Evolutionary conservation across 2,888 invertebrate genomes (phyloP), one percentile per base, ranked within the genome.

Genomic region (Leptinotarsa peninsularis): DNA sequence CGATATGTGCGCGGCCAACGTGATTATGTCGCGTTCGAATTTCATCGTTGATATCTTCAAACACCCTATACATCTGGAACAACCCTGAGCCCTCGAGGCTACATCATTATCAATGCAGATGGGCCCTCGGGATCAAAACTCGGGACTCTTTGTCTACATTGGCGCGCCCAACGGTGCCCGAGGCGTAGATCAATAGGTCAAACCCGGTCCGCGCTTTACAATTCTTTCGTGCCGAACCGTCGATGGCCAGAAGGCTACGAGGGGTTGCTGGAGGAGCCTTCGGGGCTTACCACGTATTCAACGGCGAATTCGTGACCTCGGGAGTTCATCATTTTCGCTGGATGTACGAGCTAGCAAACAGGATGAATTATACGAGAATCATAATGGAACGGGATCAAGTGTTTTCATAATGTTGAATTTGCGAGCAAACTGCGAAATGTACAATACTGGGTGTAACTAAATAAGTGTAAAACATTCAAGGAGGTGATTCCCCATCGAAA

Each of bases 101-200:
- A 84, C 85, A 82, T 87, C 85, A 86, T 87, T 87, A 86, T 87
- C 87, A 87, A 87, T 87, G 86, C 86, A 87, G 87, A 87, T 86
- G 63, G 63, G 27, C 63, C 63, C 63, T 27, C 63, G 63, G 63
- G 63, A 63, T 33, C 27, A 10, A 85, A 85, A 83, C 84, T 84
- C 83, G 82, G 82, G 82, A 83, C 83, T 85, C 85, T 85, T 85
- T 85, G 85, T 85, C 84, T 85, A 82, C 82, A 80, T 76, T 82
- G 81, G 81, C 82, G 83, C 82, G 83, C 82, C 83, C 82, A 81
- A 81, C 79, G 78, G 82, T 82, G 60, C 83, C 81, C 79, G 82
- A 79, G 78, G 83, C 82, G 56, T 74, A 84, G 84, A 85, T 85
- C 85, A 84, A 85, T 85, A 85, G 85, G 85, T 85, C 84, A 84